Conservation (phyloP, 1,140 invertebrate genomes). For the Capitella teleta region DNA sequence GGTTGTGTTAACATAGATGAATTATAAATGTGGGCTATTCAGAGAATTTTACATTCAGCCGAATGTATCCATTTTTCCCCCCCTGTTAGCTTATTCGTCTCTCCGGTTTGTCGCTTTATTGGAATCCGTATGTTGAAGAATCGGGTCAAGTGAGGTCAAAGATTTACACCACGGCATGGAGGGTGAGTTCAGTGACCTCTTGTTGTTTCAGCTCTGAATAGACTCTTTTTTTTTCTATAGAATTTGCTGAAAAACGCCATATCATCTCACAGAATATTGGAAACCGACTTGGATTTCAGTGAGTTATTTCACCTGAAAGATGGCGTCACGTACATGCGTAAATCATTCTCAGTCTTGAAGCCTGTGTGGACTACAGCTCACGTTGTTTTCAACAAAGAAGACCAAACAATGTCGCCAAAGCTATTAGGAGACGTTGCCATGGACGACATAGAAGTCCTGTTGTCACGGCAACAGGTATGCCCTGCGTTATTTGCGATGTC, state of each 20-base stretch:
- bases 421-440: constrained; percentile 63
- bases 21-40: too few relatives aligned
- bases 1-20: too few relatives aligned
- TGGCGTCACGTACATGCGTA: too few relatives aligned
- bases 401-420: constrained; percentile 57
- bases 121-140: constrained; percentile 51
- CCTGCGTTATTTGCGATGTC: background rate
- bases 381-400: constrained; percentile 63
- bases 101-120: constrained; percentile 64
- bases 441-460: constrained; percentile 62
- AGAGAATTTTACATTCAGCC: too few relatives aligned
- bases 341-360: constrained; percentile 53
- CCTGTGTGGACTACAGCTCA: constrained; percentile 69
- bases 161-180: constrained; percentile 34
- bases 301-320: too few relatives aligned
- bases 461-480: constrained; percentile 55
- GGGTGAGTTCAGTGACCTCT: constrained; percentile 29
- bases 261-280: constrained; percentile 63
- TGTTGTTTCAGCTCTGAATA: background rate
- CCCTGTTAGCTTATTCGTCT: constrained; percentile 52
- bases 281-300: constrained; percentile 63
- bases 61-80: constrained; percentile 10
- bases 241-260: constrained; percentile 59
- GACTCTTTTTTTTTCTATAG: constrained; percentile 11
- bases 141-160: constrained; percentile 28